These are phyloP conservation scores for Genyomyrus donnyi DNA, from an alignment of 2,113 vertebrate species.

Conservation along the genomic window DNA sequence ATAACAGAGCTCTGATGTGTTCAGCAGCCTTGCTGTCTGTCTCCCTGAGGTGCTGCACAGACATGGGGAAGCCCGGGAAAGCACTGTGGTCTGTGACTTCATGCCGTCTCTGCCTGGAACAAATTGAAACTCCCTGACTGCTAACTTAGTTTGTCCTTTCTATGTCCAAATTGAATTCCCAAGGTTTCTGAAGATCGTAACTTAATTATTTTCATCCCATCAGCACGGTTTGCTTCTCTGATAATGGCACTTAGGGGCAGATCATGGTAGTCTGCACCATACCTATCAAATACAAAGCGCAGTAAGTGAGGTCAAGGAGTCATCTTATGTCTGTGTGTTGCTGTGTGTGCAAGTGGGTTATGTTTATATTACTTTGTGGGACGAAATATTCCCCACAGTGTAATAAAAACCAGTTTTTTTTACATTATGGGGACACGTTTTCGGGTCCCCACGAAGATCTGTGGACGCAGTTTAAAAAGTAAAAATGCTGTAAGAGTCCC, in stretches of 20 bases:
- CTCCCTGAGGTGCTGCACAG: background rate
- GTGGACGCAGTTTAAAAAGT: no score
- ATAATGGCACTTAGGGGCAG: background rate
- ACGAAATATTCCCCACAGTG: no score
- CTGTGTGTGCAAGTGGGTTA: background rate
- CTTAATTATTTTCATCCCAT: slow-evolving; percentile 26
- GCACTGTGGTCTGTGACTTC: background rate
- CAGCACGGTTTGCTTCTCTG: background rate
- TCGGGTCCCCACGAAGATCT: no score
- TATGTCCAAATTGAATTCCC: slow-evolving; percentile 28
- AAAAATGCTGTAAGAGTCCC: no score
- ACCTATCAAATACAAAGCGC: background rate
- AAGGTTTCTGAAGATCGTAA: slow-evolving; percentile 20
- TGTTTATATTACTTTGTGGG: background rate
- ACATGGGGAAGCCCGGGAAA: background rate
- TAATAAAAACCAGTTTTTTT: no score
- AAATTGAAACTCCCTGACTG: slow-evolving; percentile 26
- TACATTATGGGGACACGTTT: no score
- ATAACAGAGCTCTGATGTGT: background rate
- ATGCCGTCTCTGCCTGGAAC: background rate
- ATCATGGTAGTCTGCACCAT: background rate
- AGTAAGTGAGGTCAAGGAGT: background rate
- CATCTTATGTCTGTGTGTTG: background rate
- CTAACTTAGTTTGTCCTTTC: slow-evolving; percentile 27
- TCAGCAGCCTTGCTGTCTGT: background rate